A percentile compares a stretch with the other conserved stretches of the same genome.
phyloP scores from a whole-genome alignment of 2,888 invertebrate genomes.

The Chromoteleia sp. region DNA sequence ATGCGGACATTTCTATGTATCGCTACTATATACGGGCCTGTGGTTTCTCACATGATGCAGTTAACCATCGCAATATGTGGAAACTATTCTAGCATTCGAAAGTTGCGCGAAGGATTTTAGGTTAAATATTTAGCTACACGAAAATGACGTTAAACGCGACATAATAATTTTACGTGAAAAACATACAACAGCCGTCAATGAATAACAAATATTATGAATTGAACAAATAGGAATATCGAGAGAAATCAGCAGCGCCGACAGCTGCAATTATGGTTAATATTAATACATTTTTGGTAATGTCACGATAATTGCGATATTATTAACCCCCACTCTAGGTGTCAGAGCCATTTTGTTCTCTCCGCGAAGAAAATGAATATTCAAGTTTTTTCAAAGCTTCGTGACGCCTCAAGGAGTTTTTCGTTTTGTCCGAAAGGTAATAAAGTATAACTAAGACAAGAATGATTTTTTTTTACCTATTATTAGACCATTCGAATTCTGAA shows the following conservation, averaged over 20 bases:
- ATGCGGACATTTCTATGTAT: conserved; percentile 77
- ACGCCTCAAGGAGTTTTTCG: conserved; percentile 19
- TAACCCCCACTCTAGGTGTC: no score
- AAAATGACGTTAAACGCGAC: conserved; percentile 17
- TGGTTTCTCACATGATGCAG: conserved; percentile 74
- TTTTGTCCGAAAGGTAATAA: conserved; percentile 8
- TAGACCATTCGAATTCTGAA: neutral
- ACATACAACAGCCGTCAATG: no score
- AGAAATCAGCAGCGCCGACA: no score
- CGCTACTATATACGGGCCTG: conserved; percentile 73
- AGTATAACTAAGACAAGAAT: conserved; percentile 16
- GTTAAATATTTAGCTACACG: conserved; percentile 41
- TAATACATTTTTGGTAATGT: no score
- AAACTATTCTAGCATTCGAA: conserved; percentile 42
- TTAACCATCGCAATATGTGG: conserved; percentile 45
- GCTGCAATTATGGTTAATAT: no score
- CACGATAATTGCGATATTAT: no score
- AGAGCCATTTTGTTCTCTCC: no score
- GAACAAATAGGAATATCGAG: no score
- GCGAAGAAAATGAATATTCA: no score
- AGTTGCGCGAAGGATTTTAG: conserved; percentile 37
- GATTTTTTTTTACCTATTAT: conserved; percentile 1
- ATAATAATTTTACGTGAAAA: neutral
- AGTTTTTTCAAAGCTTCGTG: neutral
- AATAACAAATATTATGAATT: no score